Evolutionary conservation across 2,888 invertebrate genomes (phyloP).

Genomic region (Acronicta leporina): DNA sequence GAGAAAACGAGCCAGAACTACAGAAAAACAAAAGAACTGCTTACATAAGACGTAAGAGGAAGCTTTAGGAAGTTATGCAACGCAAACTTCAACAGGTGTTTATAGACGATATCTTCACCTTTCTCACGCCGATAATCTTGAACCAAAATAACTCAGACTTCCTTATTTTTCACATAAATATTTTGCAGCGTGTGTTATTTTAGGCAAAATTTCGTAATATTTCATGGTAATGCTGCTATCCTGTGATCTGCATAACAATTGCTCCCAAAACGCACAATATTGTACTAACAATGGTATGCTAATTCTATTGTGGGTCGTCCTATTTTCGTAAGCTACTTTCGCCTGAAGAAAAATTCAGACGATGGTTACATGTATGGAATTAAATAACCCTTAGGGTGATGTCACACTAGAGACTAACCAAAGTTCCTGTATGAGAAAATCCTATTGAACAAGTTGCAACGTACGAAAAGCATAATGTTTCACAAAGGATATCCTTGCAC

Average conservation of each 20-base stretch:
- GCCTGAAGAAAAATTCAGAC: slow-evolving; percentile 17
- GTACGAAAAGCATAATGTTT: too few relatives aligned
- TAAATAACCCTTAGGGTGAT: slow-evolving; percentile 4
- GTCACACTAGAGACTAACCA: not conserved
- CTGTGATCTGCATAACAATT: slow-evolving; percentile 59
- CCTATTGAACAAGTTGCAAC: too few relatives aligned
- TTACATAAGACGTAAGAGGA: too few relatives aligned
- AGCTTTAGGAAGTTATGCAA: too few relatives aligned
- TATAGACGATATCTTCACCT: not conserved
- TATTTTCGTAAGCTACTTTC: slow-evolving; percentile 46
- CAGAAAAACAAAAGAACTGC: too few relatives aligned
- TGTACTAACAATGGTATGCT: slow-evolving; percentile 53
- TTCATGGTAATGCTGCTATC: slow-evolving; percentile 23
- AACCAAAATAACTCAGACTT: slow-evolving; percentile 2
- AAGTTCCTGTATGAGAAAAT: too few relatives aligned
- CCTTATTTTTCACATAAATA: slow-evolving; percentile 9
- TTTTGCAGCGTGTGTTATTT: slow-evolving; percentile 7
- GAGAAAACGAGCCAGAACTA: too few relatives aligned
- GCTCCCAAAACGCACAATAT: slow-evolving; percentile 51
- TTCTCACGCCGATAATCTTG: not conserved
- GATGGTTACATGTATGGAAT: slow-evolving; percentile 4
- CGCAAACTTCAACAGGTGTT: too few relatives aligned
- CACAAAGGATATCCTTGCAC: too few relatives aligned
- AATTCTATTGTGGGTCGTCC: slow-evolving; percentile 48
- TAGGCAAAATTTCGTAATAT: slow-evolving; percentile 22